Percentiles rank a stretch among this genome's conserved stretches.
phyloP scores from a whole-genome alignment of 2,113 vertebrate genomes.

The Rhinogobius similis region DNA sequence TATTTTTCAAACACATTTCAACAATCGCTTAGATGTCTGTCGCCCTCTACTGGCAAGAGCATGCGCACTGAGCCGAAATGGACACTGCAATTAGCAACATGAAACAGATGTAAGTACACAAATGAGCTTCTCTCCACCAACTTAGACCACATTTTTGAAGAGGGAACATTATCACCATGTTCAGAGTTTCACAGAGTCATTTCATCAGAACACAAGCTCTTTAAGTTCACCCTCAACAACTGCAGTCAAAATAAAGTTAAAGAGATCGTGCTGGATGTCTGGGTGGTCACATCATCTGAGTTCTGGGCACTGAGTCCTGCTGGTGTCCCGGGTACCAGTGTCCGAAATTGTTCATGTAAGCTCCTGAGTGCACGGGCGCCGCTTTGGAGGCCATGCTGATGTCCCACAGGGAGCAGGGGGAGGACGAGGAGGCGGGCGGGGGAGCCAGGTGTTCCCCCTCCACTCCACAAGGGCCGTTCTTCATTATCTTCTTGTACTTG shows the following conservation, averaged over 20 bases:
- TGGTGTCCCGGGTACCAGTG: constrained; percentile 85
- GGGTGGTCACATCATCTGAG: constrained; percentile 85
- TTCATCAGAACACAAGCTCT: background rate
- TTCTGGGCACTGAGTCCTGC: constrained; percentile 80
- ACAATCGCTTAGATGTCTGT: background rate
- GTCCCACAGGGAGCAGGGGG: constrained; percentile 85
- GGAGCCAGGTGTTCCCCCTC: constrained; percentile 79
- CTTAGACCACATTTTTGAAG: background rate
- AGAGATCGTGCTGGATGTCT: background rate
- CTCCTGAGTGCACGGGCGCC: constrained; percentile 72
- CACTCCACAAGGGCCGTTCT: constrained; percentile 80
- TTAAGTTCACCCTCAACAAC: constrained; percentile 16
- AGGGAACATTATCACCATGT: background rate
- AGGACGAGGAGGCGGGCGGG: constrained; percentile 73
- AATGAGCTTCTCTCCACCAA: background rate
- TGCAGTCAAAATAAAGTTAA: constrained; percentile 25
- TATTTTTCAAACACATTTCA: background rate
- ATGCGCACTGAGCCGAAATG: background rate
- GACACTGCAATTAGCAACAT: background rate
- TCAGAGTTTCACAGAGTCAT: background rate
- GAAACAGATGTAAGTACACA: background rate
- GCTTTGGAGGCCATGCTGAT: constrained; percentile 79
- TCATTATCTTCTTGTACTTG: constrained; percentile 94
- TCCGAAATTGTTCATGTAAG: constrained; percentile 84
- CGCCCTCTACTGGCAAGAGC: background rate